Percentiles rank a stretch among this genome's conserved stretches.
Conservation (phyloP, 2,113 vertebrate species). For the Odobenus rosmarus region DNA sequence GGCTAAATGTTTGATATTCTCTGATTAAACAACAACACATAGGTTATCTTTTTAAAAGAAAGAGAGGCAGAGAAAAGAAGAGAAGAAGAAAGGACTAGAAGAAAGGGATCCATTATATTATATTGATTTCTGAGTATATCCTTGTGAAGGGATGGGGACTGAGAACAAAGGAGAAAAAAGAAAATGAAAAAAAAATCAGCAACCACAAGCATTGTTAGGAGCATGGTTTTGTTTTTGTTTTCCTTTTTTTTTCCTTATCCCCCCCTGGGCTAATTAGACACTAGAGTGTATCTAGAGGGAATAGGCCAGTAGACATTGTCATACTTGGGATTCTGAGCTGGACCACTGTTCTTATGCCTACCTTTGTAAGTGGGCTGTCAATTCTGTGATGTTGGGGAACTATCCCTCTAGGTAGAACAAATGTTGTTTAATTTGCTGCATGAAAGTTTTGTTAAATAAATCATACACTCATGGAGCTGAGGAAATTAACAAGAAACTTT, state of each 20-base stretch:
- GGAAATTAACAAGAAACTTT: constrained; percentile 83
- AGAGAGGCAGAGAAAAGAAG: background rate
- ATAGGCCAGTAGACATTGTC: fast-evolving
- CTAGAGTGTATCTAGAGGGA: background rate
- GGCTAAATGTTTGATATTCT: constrained; percentile 48
- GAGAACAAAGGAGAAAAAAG: background rate
- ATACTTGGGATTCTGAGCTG: background rate
- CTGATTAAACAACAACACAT: constrained; percentile 43
- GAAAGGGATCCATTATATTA: background rate
- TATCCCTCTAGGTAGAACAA: constrained; percentile 83
- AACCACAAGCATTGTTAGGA: background rate
- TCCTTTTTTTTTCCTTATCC: background rate
- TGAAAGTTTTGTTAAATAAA: constrained; percentile 84
- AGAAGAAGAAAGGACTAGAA: background rate
- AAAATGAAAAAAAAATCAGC: background rate
- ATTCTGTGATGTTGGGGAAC: constrained; percentile 67
- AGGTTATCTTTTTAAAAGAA: background rate
- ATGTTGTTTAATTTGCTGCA: constrained; percentile 83
- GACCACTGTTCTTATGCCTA: constrained; percentile 3
- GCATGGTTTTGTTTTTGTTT: background rate
- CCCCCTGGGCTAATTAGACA: constrained; percentile 25
- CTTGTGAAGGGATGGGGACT: background rate
- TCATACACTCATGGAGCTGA: constrained; percentile 79
- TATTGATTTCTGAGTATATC: background rate
- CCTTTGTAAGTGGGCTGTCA: constrained; percentile 70